A percentile compares a stretch with the other conserved stretches of the same genome.
These are phyloP conservation scores for Nothoprocta pentlandii DNA, from an alignment of 2,113 vertebrate species.

Conservation along the genomic window DNA sequence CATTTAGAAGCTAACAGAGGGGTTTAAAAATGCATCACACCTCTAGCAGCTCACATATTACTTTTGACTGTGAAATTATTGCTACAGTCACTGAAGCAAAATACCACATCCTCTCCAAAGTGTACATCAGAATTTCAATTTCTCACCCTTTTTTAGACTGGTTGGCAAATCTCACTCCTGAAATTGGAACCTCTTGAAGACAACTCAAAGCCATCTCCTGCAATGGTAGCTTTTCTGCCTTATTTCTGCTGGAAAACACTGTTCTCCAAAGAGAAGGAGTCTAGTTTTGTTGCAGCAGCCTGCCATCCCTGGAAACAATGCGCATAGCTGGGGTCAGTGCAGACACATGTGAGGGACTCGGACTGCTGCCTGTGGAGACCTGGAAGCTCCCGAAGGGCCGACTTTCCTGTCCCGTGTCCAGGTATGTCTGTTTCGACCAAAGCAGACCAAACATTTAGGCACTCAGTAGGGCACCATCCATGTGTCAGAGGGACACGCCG, in stretches of 20 bases:
- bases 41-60: neutral
- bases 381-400: neutral
- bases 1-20: neutral
- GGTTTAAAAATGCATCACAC: neutral
- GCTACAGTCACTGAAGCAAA: conserved; percentile 1
- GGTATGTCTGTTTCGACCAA: neutral
- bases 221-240: neutral
- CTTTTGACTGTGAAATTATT: neutral
- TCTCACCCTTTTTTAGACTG: neutral
- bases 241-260: neutral
- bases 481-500: neutral
- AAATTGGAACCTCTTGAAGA: conserved; percentile 4
- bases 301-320: neutral
- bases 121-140: neutral
- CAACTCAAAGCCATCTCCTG: conserved; percentile 10
- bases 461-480: accelerated
- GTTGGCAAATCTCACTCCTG: neutral
- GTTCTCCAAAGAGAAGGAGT: neutral
- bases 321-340: neutral
- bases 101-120: neutral
- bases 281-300: neutral
- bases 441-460: neutral
- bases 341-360: neutral
- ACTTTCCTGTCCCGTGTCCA: accelerated
- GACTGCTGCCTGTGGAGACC: neutral